Percentiles rank a stretch among this genome's conserved stretches.
Evolutionary conservation across 2,797 vertebrate species (phyloP).

Genomic region (Thaleichthys pacificus): DNA sequence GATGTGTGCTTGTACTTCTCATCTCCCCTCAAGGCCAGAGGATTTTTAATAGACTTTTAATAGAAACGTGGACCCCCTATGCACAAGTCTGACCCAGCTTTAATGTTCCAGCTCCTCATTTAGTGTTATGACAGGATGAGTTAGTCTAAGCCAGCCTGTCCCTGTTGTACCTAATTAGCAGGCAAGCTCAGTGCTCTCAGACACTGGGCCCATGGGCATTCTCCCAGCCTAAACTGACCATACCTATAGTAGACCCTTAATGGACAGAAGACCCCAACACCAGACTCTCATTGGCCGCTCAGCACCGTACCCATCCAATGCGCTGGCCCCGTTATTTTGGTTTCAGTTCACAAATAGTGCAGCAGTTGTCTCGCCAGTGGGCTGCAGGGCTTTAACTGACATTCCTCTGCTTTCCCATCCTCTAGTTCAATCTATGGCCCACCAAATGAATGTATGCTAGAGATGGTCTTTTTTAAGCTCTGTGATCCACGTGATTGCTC

Average conservation of each 20-base stretch:
- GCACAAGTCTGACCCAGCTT: background rate
- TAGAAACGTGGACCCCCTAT: background rate
- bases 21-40: background rate
- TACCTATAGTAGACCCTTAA: conserved; percentile 16
- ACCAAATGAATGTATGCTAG: background rate
- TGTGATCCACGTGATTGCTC: background rate
- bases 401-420: conserved; percentile 32
- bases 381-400: conserved; percentile 43
- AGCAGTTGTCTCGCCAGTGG: conserved; percentile 57
- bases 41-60: background rate
- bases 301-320: conserved; percentile 39
- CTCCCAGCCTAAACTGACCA: conserved; percentile 9
- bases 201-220: conserved; percentile 6
- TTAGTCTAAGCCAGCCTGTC: conserved; percentile 1
- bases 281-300: conserved; percentile 35
- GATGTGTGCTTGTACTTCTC: background rate
- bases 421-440: conserved; percentile 11
- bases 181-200: conserved; percentile 9
- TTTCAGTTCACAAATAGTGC: conserved; percentile 68
- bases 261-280: conserved; percentile 24
- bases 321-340: conserved; percentile 65
- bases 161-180: conserved; percentile 17
- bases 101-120: conserved; percentile 8
- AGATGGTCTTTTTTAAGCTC: background rate
- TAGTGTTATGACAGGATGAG: conserved; percentile 12